Evolutionary conservation across 2,888 invertebrate species (phyloP).

Genomic region (Axea sp.): DNA sequence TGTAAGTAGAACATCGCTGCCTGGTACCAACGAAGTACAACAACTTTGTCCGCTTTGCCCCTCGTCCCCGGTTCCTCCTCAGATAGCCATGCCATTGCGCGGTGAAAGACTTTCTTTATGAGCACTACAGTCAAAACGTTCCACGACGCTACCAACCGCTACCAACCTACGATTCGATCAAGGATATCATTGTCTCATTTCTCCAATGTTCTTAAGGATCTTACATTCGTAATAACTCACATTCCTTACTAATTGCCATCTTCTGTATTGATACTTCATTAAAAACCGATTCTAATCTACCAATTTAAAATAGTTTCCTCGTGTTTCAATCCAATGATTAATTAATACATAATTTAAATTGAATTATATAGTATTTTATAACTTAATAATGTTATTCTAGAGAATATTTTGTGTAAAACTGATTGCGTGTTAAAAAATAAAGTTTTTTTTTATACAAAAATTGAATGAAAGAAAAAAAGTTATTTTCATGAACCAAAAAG

Average conservation of each 20-base stretch:
- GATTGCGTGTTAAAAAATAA: no score
- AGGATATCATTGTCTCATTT: constrained; percentile 61
- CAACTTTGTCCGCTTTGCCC: constrained; percentile 73
- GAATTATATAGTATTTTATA: no score
- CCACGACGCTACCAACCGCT: constrained; percentile 60
- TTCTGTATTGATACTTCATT: constrained; percentile 31
- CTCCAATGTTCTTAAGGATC: constrained; percentile 43
- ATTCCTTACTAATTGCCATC: constrained; percentile 40
- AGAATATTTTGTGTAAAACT: no score
- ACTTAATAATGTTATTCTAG: no score
- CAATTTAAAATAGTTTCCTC: not conserved
- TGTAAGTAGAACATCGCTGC: constrained; percentile 79
- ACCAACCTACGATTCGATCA: constrained; percentile 61
- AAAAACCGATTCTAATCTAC: constrained; percentile 15
- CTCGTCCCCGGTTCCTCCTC: constrained; percentile 61
- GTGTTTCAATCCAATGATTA: no score
- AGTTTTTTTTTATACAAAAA: no score
- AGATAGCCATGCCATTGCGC: constrained; percentile 62
- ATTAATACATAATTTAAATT: no score
- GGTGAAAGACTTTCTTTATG: constrained; percentile 79
- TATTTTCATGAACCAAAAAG: constrained; percentile 15
- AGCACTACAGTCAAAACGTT: constrained; percentile 64
- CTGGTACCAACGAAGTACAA: constrained; percentile 78
- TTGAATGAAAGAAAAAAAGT: constrained; percentile 4
- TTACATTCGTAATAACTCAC: constrained; percentile 40